Base-by-base conservation (phyloP, 2,113 vertebrate species). In the Nerophis lumbriciformis region DNA sequence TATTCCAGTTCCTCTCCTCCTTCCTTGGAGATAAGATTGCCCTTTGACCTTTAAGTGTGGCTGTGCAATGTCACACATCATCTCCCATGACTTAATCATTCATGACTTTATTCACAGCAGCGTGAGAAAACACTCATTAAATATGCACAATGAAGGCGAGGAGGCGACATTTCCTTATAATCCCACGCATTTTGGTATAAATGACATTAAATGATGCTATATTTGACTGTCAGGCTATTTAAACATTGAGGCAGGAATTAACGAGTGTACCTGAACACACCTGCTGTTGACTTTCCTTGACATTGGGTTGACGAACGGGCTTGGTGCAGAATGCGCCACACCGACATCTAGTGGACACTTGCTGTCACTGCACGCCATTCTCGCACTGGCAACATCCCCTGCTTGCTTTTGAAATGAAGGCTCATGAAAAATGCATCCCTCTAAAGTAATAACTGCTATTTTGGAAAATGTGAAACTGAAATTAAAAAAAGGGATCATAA, bases 1-100 rank as follows among this genome's bases (percentile, higher is more conserved):
- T 28, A 28, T 28, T 28, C 3, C 28, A 84, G 4, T 45, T 3
- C 2, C 42, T 12, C 12, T 5, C 42, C 78, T 67, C 69, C 28
- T 45, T 73, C 82, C 71, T 79, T 38, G 19, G 78, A 78, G 78
- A 76, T 71, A 53, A 65, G 72, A 65, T 53, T 61, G 5, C 45
- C 75, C 78, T 83, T 70, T 86, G 80, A 83, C 82, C 75, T 44
- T 35, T 70, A 65, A 50, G 73, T 72, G 66, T 52, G 56, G 73
- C 66, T 53, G 59, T 47, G 65, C 6, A 71, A 66, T 16, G 42
- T 35, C 45, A 8, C 54, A 14, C 55, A 70, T 77, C 73, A 72
- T 73, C 51, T 68, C 67, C 69, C 52, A 57, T 53, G 4, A 12
- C 73, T 85, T 57, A 67, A 75, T 78, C 63, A 80, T 85, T 83